Percentiles rank a stretch among this genome's conserved stretches.
These are phyloP conservation scores for Galago senegalensis DNA, from an alignment of 2,797 vertebrate species.

Conservation along the genomic window DNA sequence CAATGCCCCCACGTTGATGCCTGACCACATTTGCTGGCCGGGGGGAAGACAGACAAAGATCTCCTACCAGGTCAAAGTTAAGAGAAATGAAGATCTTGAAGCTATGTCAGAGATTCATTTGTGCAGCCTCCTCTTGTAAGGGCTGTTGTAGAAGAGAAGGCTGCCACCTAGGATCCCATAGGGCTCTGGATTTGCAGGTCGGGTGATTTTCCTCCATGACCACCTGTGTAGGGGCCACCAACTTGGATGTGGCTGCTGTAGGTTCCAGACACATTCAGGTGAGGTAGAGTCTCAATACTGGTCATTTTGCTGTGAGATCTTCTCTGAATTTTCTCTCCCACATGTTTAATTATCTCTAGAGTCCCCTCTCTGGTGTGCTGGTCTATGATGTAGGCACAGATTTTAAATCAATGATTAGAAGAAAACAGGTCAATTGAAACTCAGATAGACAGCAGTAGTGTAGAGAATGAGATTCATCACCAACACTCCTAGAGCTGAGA, in stretches of 20 bases:
- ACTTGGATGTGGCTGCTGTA: background rate
- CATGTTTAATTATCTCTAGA: background rate
- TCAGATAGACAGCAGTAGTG: background rate
- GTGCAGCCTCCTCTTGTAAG: background rate
- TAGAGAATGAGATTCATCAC: background rate
- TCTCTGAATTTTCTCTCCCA: background rate
- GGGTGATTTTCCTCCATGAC: background rate
- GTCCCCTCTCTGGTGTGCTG: background rate
- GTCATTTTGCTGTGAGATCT: background rate
- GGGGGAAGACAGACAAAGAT: background rate
- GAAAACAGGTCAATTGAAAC: background rate
- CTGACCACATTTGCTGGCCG: background rate
- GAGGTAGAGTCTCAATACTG: accelerated
- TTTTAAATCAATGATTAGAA: background rate
- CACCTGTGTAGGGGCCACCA: background rate
- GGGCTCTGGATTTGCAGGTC: no score
- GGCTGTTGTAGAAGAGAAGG: background rate
- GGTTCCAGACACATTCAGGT: background rate
- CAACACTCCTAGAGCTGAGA: background rate
- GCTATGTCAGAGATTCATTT: no score
- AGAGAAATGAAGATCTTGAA: background rate
- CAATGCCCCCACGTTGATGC: accelerated
- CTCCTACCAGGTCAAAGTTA: background rate
- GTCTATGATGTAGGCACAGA: background rate
- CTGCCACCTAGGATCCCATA: background rate